A percentile compares a stretch with the other conserved stretches of the same genome.
phyloP scores from a whole-genome alignment of 2,113 vertebrate genomes.

The Zapus hudsonius region DNA sequence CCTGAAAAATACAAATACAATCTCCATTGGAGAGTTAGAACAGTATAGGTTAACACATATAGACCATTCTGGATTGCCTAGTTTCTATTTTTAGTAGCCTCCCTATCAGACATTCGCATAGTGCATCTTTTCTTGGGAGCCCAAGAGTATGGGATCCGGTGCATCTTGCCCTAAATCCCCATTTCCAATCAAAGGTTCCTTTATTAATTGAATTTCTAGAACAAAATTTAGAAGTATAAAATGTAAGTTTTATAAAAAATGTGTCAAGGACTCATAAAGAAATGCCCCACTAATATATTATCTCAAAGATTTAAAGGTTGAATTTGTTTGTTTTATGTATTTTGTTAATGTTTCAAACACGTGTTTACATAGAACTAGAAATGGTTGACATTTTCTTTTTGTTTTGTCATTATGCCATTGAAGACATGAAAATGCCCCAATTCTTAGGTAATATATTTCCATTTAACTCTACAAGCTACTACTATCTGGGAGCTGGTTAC shows the following conservation, averaged over 20 bases:
- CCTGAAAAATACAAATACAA: too few relatives aligned
- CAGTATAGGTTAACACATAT: too few relatives aligned
- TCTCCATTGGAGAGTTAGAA: too few relatives aligned
- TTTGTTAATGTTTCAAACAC: not conserved
- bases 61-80: too few relatives aligned
- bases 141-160: too few relatives aligned
- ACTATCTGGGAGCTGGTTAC: not conserved
- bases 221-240: not conserved
- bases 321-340: not conserved
- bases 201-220: not conserved
- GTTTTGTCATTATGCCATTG: not conserved
- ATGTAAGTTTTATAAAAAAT: not conserved
- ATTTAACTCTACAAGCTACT: not conserved
- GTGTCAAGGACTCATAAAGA: not conserved
- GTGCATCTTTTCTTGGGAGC: too few relatives aligned
- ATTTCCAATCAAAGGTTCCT: too few relatives aligned
- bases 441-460: not conserved
- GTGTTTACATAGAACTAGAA: not conserved
- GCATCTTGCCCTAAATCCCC: too few relatives aligned
- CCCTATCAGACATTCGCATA: too few relatives aligned
- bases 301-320: not conserved
- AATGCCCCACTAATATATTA: not conserved
- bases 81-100: too few relatives aligned
- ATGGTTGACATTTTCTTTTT: not conserved
- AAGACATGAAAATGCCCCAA: constrained; percentile 27